Evolutionary conservation across 2,113 vertebrate species (phyloP), one percentile per base, ranked within the genome.

Genomic region (Callionymus lyra): DNA sequence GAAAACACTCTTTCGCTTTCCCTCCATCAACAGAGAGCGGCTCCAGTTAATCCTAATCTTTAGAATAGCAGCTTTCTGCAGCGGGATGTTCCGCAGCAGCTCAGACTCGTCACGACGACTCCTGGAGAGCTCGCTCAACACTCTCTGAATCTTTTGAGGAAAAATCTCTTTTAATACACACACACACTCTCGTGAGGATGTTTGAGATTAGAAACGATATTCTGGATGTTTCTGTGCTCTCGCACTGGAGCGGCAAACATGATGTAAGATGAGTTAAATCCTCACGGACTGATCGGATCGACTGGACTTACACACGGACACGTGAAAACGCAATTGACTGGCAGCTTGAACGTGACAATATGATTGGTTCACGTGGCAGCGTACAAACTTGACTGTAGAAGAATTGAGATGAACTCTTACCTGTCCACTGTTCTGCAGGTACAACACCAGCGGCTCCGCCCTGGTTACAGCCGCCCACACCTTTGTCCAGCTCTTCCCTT

Each of bases 401-500:
- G 8, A 27, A 27, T 8, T 5, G 21, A 27, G 12, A 8, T 14
- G 12, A n/a, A n/a, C 35, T 10, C 31, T 80, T 79, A 95, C 91
- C 90, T 91, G 92, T 65, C 65, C 84, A 31, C 57, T 81, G 56
- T 68, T 83, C 61, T 90, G 88, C 32, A 90, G 54, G 53, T 86
- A 86, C 40, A 97, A 67, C 50, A 91, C 85, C 18, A 89, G 79
- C 13, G 89, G 90, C 50, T 91, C 88, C 1, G 75, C 63, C 56
- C 82, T 85, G 31, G 82, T 85, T 57, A 95, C 81, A 45, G 85
- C 73, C 9, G 78, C 87, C 89, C 88, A 90, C 59, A 84, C 81
- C 66, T 89, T 90, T 40, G 53, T 81, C 91, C 89, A 94, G 50
- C 64, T 75, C 63, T 82, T 89, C 43, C 90, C 84, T 60, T 89